Evolutionary conservation across 2,113 vertebrate species (phyloP).

Genomic region (Grammomys dolichurus): DNA sequence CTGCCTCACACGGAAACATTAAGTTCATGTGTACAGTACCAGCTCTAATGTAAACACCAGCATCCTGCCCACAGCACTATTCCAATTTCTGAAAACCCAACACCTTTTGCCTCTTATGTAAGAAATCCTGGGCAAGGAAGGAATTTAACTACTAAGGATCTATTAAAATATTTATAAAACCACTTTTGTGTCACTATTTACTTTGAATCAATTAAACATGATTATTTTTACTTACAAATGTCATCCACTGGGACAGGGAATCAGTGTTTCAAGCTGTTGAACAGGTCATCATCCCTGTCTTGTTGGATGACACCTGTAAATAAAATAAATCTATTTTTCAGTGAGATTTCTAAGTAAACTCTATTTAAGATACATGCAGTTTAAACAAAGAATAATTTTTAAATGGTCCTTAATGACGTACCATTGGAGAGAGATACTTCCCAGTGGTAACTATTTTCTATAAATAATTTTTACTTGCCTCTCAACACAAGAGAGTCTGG

Average conservation of each 20-base stretch:
- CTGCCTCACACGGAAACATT: neutral
- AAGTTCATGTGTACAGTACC: neutral
- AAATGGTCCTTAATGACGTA: constrained; percentile 29
- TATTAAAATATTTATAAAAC: constrained; percentile 45
- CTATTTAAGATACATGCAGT: constrained; percentile 77
- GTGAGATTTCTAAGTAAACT: constrained; percentile 74
- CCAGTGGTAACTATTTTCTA: neutral
- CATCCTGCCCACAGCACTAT: neutral
- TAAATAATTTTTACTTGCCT: neutral
- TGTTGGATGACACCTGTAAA: constrained; percentile 84
- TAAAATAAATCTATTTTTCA: constrained; percentile 84
- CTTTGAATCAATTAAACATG: constrained; percentile 70
- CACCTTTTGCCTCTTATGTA: constrained; percentile 17
- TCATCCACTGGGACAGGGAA: constrained; percentile 83
- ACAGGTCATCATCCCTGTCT: constrained; percentile 82
- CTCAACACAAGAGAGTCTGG: neutral
- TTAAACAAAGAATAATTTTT: constrained; percentile 57
- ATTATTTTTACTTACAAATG: constrained; percentile 82
- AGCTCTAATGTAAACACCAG: constrained; percentile 2
- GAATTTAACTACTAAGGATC: constrained; percentile 36
- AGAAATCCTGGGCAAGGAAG: neutral
- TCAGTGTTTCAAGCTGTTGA: constrained; percentile 80
- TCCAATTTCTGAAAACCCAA: constrained; percentile 4
- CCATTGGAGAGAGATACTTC: neutral
- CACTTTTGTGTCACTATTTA: constrained; percentile 45